A percentile compares a stretch with the other conserved stretches of the same genome.
Conservation (phyloP, 2,888 invertebrate species). For the Pseudoips prasinana region DNA sequence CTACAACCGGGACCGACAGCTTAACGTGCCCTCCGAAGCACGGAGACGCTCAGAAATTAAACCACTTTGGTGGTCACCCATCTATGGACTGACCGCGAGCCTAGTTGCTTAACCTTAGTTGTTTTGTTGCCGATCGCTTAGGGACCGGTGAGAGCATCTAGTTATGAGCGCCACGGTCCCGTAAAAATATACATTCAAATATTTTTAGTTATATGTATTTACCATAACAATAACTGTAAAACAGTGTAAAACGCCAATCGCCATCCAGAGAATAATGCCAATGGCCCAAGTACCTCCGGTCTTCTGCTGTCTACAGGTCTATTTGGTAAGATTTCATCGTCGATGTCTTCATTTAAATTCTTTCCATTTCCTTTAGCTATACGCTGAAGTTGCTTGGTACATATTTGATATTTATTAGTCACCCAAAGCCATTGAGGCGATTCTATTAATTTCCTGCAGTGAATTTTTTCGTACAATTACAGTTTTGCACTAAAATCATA, state of each 20-base stretch:
- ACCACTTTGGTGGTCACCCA: too few relatives aligned
- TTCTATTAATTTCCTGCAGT: conserved; percentile 81
- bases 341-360: conserved; percentile 60
- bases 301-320: conserved; percentile 39
- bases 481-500: too few relatives aligned
- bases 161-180: too few relatives aligned
- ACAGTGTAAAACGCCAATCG: conserved; percentile 78
- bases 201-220: too few relatives aligned
- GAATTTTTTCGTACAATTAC: background rate
- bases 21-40: too few relatives aligned
- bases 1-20: too few relatives aligned
- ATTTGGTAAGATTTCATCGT: conserved; percentile 45
- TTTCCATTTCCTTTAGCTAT: conserved; percentile 81
- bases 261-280: conserved; percentile 81
- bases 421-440: conserved; percentile 85
- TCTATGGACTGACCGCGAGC: too few relatives aligned
- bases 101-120: too few relatives aligned
- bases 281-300: conserved; percentile 63
- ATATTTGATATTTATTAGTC: conserved; percentile 69
- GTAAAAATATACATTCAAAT: too few relatives aligned
- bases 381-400: conserved; percentile 70
- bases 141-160: too few relatives aligned
- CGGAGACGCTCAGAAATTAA: too few relatives aligned
- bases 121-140: too few relatives aligned
- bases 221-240: conserved; percentile 81